These are phyloP conservation scores for Onychomys torridus DNA, from an alignment of 2,797 vertebrate genomes.

Conservation along the genomic window DNA sequence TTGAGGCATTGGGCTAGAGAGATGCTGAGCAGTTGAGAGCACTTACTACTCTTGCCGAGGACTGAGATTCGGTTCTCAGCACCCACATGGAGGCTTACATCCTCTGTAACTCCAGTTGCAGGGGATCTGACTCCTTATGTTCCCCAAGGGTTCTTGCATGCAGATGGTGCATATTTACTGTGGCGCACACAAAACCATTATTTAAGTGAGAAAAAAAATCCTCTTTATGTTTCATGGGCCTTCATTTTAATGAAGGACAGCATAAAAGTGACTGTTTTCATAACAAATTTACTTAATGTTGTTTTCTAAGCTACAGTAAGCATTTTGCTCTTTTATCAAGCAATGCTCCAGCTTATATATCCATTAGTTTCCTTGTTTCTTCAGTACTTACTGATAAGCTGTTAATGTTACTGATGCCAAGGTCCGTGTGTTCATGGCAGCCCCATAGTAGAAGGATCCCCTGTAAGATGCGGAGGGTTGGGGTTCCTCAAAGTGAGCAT, in stretches of 20 bases:
- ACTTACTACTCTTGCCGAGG: neutral
- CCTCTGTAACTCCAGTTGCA: neutral
- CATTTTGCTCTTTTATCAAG: conserved; percentile 15
- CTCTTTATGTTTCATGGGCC: neutral
- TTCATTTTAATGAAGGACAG: neutral
- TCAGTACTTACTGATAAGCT: neutral
- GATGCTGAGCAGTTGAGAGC: too few relatives aligned
- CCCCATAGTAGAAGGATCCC: neutral
- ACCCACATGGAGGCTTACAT: too few relatives aligned
- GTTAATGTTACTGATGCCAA: neutral
- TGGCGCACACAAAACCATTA: neutral
- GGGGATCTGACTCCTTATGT: neutral
- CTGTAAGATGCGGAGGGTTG: neutral
- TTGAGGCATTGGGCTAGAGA: neutral
- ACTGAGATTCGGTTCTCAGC: neutral
- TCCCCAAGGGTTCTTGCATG: neutral
- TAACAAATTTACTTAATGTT: conserved; percentile 9
- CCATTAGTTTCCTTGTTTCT: neutral
- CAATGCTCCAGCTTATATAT: neutral
- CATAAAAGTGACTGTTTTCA: neutral
- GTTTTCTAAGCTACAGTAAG: conserved; percentile 26
- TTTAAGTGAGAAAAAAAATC: neutral
- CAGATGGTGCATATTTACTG: neutral
- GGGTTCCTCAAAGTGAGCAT: neutral
- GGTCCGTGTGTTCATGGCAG: neutral